phyloP scores from a whole-genome alignment of 2,113 vertebrate species.

The human (Homo sapiens) region DNA sequence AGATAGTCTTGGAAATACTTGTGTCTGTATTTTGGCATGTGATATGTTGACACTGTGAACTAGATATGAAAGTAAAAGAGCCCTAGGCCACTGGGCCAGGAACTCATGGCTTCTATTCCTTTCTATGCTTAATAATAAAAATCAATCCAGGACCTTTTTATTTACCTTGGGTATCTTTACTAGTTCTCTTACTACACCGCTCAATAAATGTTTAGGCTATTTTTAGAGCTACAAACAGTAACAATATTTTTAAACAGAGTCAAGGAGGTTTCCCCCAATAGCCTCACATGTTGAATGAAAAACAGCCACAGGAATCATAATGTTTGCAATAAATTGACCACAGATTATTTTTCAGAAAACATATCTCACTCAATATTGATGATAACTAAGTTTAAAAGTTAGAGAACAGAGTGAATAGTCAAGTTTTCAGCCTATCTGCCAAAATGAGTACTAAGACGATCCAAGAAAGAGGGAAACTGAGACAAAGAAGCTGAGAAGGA shows the following conservation, averaged over 20 bases:
- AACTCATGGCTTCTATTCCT: not conserved
- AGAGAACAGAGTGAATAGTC: not conserved
- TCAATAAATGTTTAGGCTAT: not conserved
- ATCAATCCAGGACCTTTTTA: not conserved
- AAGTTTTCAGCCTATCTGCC: not conserved
- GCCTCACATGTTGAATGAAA: not conserved
- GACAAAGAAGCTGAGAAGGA: not conserved
- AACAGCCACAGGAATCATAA: slow-evolving; percentile 21
- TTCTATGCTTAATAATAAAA: not conserved
- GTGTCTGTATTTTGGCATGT: not conserved
- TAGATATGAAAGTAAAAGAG: not conserved
- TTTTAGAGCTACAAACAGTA: slow-evolving; percentile 51
- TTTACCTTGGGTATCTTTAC: slow-evolving; percentile 10
- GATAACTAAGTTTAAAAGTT: slow-evolving; percentile 7
- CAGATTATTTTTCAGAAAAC: slow-evolving; percentile 17
- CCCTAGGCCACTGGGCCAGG: not conserved
- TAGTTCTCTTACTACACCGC: not conserved
- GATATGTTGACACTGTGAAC: not conserved
- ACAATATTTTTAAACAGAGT: slow-evolving; percentile 31
- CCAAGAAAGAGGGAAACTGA: not conserved
- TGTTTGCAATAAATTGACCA: not conserved
- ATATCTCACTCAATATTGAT: not conserved
- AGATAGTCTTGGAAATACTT: not conserved
- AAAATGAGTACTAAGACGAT: not conserved
- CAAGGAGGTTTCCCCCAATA: not conserved